Percentiles rank a stretch among this genome's conserved stretches.
Evolutionary conservation across 2,113 vertebrate genomes (phyloP).

Genomic region (Craseonycteris thonglongyai): DNA sequence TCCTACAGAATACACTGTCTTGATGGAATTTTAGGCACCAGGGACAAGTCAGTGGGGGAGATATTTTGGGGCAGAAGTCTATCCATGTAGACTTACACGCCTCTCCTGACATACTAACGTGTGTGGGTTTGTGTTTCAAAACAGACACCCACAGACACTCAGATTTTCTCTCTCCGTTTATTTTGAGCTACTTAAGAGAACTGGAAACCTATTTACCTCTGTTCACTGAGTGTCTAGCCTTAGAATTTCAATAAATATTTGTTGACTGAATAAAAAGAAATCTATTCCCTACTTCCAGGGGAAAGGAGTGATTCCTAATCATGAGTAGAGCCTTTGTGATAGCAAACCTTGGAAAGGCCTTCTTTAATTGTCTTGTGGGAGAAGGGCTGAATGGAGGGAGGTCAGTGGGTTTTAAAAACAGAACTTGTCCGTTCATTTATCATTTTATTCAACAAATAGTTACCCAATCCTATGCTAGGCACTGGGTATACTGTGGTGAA

Average conservation of each 20-base stretch:
- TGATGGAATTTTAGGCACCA: neutral
- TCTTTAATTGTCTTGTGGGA: neutral
- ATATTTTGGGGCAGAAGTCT: conserved; percentile 43
- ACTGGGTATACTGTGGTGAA: neutral
- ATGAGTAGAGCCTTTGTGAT: neutral
- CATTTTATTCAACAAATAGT: neutral
- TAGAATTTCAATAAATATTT: conserved; percentile 24
- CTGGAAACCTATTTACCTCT: conserved; percentile 13
- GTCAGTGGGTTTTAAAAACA: neutral
- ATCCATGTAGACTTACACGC: neutral
- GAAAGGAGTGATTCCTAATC: neutral
- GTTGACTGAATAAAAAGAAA: conserved; percentile 20
- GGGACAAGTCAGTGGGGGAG: conserved; percentile 4
- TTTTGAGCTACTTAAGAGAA: conserved; percentile 32
- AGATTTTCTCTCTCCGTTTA: conserved; percentile 31
- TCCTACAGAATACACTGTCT: neutral
- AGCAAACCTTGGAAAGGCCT: neutral
- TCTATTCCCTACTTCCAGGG: neutral
- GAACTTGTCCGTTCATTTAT: neutral
- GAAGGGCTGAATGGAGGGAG: neutral
- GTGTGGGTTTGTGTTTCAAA: conserved; percentile 63
- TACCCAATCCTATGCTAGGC: neutral
- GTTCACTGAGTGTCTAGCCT: neutral
- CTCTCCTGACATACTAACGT: neutral
- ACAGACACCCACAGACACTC: conserved; percentile 56